phyloP scores from a whole-genome alignment of 1,140 invertebrate genomes.

The Odontomachus brunneus region DNA sequence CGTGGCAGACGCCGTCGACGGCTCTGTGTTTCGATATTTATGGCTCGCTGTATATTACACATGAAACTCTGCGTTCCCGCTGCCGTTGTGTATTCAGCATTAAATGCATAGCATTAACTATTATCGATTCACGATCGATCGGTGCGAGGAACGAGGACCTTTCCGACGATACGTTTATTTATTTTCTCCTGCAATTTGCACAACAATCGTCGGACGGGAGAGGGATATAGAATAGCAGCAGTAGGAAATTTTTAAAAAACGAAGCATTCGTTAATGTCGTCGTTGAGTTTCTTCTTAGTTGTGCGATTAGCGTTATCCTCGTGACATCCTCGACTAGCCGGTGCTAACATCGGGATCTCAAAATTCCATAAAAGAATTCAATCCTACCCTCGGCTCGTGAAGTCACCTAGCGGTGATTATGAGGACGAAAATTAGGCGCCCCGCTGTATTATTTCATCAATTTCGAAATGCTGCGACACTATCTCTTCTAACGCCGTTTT shows the following conservation, averaged over 20 bases:
- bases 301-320: not conserved
- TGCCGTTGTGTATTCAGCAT: constrained; percentile 60
- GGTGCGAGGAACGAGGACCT: not conserved
- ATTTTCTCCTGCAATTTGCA: not conserved
- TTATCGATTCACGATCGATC: constrained; percentile 53
- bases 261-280: not conserved
- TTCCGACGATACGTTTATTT: not conserved
- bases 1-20: constrained; percentile 67
- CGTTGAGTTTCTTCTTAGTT: not conserved
- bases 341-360: no score
- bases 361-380: no score
- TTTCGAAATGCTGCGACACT: not conserved
- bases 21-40: constrained; percentile 74
- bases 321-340: no score
- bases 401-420: no score
- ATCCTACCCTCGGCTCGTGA: no score
- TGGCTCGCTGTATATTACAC: constrained; percentile 71
- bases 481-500: not conserved
- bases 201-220: not conserved
- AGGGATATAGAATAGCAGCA: not conserved
- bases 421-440: no score
- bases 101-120: constrained; percentile 58
- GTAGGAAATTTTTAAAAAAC: not conserved
- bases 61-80: constrained; percentile 55
- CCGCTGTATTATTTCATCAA: not conserved